Percentiles rank a stretch among this genome's conserved stretches.
Conservation (phyloP, 2,888 invertebrate genomes). For the Acanthoscelides obtectus region DNA sequence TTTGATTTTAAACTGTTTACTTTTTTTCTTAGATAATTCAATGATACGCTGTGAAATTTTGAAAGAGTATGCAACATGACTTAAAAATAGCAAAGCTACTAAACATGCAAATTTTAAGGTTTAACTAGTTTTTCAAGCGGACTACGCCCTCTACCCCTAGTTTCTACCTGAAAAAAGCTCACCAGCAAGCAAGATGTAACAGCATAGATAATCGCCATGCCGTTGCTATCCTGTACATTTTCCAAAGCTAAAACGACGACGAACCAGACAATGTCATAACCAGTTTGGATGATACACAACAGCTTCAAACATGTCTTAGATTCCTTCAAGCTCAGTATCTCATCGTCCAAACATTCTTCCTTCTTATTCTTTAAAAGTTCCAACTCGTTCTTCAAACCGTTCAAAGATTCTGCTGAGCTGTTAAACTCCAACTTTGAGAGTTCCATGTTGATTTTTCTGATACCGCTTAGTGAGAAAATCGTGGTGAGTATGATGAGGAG, state of each 20-base stretch:
- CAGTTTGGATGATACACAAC: constrained; percentile 64
- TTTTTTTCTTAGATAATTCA: too few relatives aligned
- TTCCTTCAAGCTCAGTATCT: constrained; percentile 51
- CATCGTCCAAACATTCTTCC: constrained; percentile 29
- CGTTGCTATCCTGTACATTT: constrained; percentile 57
- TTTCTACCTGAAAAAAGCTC: too few relatives aligned
- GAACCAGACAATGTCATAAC: constrained; percentile 70
- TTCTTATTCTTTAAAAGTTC: constrained; percentile 36
- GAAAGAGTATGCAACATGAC: too few relatives aligned
- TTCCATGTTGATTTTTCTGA: constrained; percentile 45
- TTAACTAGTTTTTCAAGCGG: too few relatives aligned
- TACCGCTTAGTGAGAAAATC: constrained; percentile 55
- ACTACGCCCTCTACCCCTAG: too few relatives aligned
- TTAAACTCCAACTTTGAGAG: constrained; percentile 43
- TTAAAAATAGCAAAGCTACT: too few relatives aligned
- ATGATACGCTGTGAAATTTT: too few relatives aligned
- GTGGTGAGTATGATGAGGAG: constrained; percentile 62
- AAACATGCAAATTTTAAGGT: too few relatives aligned
- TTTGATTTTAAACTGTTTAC: too few relatives aligned
- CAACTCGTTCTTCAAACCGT: constrained; percentile 38
- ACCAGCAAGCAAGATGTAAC: constrained; percentile 57
- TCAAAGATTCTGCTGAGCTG: constrained; percentile 43
- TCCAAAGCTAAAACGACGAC: constrained; percentile 69
- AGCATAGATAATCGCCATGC: constrained; percentile 57
- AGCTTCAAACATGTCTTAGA: constrained; percentile 58